Percentiles rank a stretch among this genome's conserved stretches.
Conservation (phyloP, 2,113 vertebrate species). For the Dasyurus viverrinus region DNA sequence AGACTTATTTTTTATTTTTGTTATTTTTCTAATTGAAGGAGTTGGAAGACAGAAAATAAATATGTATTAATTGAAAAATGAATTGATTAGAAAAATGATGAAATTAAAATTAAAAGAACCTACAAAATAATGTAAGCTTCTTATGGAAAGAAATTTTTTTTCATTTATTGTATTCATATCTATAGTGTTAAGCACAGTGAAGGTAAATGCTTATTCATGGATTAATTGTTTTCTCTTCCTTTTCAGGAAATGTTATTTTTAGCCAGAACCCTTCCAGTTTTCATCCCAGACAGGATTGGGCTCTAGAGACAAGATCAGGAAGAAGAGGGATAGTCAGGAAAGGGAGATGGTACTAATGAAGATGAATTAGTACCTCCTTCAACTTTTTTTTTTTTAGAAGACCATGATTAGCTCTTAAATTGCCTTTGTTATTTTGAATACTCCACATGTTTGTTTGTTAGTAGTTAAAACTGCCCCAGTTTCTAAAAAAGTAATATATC, state of each 20-base stretch:
- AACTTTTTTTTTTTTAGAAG: neutral
- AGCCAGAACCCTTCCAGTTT: neutral
- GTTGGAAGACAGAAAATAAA: no score
- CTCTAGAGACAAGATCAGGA: neutral
- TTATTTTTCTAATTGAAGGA: neutral
- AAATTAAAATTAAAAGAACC: neutral
- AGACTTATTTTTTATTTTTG: neutral
- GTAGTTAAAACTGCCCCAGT: neutral
- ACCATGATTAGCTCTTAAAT: neutral
- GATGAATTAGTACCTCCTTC: no score
- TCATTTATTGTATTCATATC: neutral
- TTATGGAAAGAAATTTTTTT: neutral
- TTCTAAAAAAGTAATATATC: neutral
- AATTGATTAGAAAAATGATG: no score
- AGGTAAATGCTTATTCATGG: neutral
- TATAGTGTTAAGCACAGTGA: no score
- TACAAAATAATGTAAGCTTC: neutral
- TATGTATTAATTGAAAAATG: no score
- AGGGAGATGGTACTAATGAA: neutral
- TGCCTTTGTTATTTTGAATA: neutral
- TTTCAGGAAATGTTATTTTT: neutral
- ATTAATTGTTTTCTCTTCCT: neutral
- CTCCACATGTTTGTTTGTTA: neutral
- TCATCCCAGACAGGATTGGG: neutral
- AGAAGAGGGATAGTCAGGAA: neutral